These are phyloP conservation scores for Octopus sinensis DNA, from an alignment of 1,140 invertebrate species.

Conservation along the genomic window DNA sequence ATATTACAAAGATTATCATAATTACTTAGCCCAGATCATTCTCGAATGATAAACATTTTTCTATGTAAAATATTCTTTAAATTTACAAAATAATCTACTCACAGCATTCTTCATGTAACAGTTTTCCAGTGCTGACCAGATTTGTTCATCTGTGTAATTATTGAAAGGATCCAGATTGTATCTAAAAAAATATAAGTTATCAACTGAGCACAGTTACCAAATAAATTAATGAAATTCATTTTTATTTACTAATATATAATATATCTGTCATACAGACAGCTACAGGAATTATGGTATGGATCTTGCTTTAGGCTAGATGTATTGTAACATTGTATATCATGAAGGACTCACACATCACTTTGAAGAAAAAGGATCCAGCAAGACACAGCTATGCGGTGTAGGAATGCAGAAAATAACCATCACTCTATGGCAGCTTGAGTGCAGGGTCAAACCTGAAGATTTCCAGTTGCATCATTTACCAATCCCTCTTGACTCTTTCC, in stretches of 20 bases:
- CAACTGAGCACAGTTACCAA: neutral
- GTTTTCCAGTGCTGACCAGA: slow-evolving; percentile 67
- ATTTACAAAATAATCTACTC: slow-evolving; percentile 23
- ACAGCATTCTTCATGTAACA: slow-evolving; percentile 64
- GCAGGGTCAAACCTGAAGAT: too few species aligned
- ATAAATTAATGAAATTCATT: neutral
- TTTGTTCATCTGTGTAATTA: slow-evolving; percentile 60
- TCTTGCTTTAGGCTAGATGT: neutral
- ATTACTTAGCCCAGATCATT: too few species aligned
- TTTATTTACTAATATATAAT: neutral
- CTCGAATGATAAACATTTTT: too few species aligned
- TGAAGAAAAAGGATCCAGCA: too few species aligned
- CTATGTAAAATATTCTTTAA: too few species aligned
- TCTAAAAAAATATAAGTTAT: slow-evolving; percentile 25
- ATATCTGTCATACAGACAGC: neutral
- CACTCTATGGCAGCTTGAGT: too few species aligned
- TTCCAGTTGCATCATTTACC: too few species aligned
- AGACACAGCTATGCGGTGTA: too few species aligned
- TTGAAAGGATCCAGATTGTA: slow-evolving; percentile 69
- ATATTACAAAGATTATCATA: too few species aligned
- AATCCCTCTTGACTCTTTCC: too few species aligned
- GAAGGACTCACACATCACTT: too few species aligned
- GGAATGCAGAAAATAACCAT: too few species aligned
- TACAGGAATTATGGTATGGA: neutral
- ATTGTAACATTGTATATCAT: neutral